These are phyloP conservation scores for Taurulus bubalis DNA, from an alignment of 2,113 vertebrate species.

Conservation along the genomic window DNA sequence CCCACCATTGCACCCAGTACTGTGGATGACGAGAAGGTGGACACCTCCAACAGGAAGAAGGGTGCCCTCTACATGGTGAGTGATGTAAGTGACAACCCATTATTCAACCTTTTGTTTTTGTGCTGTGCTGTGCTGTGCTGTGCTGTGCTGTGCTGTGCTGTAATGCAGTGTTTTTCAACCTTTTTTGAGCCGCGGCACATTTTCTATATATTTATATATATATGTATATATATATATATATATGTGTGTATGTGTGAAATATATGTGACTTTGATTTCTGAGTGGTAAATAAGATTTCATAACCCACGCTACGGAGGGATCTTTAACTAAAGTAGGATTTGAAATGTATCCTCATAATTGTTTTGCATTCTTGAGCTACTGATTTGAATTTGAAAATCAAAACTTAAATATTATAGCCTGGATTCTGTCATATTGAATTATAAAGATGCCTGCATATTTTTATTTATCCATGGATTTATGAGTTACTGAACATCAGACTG, in stretches of 20 bases:
- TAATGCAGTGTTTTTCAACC: no score
- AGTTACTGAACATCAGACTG: not conserved
- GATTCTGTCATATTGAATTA: not conserved
- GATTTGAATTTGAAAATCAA: slow-evolving; percentile 1
- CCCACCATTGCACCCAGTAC: slow-evolving; percentile 69
- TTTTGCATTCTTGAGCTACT: not conserved
- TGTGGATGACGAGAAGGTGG: slow-evolving; percentile 75
- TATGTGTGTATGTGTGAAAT: not conserved
- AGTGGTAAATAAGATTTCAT: not conserved
- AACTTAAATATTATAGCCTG: not conserved
- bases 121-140: no score
- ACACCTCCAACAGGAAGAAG: slow-evolving; percentile 80
- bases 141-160: no score
- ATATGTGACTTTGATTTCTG: not conserved
- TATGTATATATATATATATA: no score
- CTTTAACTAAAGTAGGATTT: not conserved
- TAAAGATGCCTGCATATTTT: not conserved
- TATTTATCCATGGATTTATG: not conserved
- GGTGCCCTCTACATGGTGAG: slow-evolving; percentile 83
- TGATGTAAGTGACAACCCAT: not conserved
- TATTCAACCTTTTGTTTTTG: not conserved
- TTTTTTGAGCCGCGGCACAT: no score
- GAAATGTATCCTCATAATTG: not conserved
- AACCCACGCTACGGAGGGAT: not conserved
- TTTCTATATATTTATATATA: no score